Base-by-base conservation (phyloP, 1,140 invertebrate species). In the Alviniconcha marisindica region DNA sequence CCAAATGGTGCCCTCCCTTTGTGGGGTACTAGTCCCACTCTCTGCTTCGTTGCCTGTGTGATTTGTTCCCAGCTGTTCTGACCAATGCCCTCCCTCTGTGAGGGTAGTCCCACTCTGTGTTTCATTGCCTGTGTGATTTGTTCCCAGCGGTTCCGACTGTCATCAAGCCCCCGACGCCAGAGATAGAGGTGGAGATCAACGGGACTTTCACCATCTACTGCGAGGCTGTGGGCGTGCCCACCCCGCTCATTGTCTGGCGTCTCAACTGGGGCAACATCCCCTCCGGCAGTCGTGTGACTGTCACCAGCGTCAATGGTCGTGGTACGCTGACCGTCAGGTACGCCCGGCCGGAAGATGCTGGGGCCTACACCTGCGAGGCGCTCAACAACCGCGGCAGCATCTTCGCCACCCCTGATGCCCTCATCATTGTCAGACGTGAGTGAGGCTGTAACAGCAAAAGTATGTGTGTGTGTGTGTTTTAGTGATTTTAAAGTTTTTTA, bases 301-400 rank as follows among this genome's bases (percentile, higher is more conserved):
- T 95, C 1, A 95, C 95, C 0, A 98, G 96, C 87, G 93, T 94
- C 1, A 95, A 96, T 86, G 98, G 98, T 18, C 94, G 96, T 1
- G 98, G 98, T 28, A 95, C 94, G 0, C 93, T 99, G 0, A 96
- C 95, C 0, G 98, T 98, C 89, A 95, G 95, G 0, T 93, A 97
- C 86, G 96, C 97, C 28, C 88, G 90, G 63, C 87, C 90, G 15
- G 87, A 91, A 77, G 97, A 99, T 88, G 97, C 97, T 90, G 99
- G 98, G 3, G 98, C 98, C 0, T 99, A 99, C 92, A 98, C 97
- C 15, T 99, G 99, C 93, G 98, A 99, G 94, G 98, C 97, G 1
- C 96, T 99, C 40, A 99, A 99, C 91, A 96, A 95, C 40, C 94
- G 93, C 86, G 97, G 97, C 14, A 96, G 96, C 24, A 95, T 96